A percentile compares a stretch with the other conserved stretches of the same genome.
Conservation (phyloP, 2,888 invertebrate genomes). For the Bruchidius siliquastri region DNA sequence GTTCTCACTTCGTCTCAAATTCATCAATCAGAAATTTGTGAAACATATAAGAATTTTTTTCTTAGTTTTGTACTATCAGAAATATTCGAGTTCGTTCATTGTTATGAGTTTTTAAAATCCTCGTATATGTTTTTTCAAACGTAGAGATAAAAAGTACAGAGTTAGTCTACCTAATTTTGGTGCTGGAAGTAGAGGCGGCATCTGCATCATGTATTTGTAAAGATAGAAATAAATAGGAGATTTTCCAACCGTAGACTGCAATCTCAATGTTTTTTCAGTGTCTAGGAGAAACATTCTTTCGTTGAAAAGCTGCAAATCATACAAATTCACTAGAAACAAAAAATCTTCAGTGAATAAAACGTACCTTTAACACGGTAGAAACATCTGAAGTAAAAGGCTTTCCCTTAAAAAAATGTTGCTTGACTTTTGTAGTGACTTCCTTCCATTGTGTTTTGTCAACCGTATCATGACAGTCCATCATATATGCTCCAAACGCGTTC, state of each 20-base stretch:
- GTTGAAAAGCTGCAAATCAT: constrained; percentile 51
- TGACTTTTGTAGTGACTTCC: constrained; percentile 28
- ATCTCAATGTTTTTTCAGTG: constrained; percentile 28
- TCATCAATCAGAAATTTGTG: no score
- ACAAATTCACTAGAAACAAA: no score
- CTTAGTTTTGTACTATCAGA: no score
- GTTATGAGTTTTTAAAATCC: no score
- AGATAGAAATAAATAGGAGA: constrained; percentile 31
- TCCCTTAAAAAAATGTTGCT: constrained; percentile 32
- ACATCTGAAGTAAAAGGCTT: constrained; percentile 23
- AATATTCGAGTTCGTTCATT: no score
- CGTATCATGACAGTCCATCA: constrained; percentile 34
- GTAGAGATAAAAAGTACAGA: no score
- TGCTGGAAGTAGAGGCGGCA: background rate
- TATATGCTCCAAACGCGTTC: constrained; percentile 31
- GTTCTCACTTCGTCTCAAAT: no score
- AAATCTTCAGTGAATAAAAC: constrained; percentile 4
- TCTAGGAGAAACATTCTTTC: constrained; percentile 55
- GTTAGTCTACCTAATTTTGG: background rate
- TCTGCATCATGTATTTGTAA: constrained; percentile 23
- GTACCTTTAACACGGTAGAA: constrained; percentile 32
- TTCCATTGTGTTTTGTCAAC: constrained; percentile 23
- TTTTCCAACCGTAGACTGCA: constrained; percentile 29
- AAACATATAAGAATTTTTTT: no score
- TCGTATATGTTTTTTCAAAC: no score